Conservation (phyloP, 2,797 vertebrate species). For the Megalops cyprinoides region DNA sequence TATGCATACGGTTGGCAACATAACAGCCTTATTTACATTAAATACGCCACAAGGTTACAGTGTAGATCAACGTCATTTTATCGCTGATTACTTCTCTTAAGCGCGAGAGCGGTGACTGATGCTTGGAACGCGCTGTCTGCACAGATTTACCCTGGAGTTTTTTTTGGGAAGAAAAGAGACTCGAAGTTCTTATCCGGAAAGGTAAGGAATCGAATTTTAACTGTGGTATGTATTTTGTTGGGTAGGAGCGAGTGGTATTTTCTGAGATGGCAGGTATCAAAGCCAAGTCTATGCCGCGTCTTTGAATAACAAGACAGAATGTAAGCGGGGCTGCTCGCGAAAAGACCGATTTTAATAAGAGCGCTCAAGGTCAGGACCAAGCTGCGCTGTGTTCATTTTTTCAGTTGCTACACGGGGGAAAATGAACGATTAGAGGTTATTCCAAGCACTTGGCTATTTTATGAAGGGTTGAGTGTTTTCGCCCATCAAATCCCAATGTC, state of each 20-base stretch:
- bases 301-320: constrained; percentile 66
- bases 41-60: constrained; percentile 99
- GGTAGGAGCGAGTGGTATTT: constrained; percentile 38
- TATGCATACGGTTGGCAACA: constrained; percentile 92
- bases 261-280: constrained; percentile 70
- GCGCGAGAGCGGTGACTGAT: constrained; percentile 86
- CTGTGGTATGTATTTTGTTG: constrained; percentile 35
- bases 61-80: constrained; percentile 97
- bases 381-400: constrained; percentile 75
- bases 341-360: constrained; percentile 76
- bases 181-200: constrained; percentile 83
- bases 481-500: constrained; percentile 90
- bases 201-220: constrained; percentile 83
- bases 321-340: constrained; percentile 68
- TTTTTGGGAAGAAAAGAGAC: constrained; percentile 75
- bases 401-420: constrained; percentile 69
- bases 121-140: constrained; percentile 83
- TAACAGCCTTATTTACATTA: constrained; percentile 99
- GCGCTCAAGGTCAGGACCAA: constrained; percentile 91
- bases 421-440: constrained; percentile 82
- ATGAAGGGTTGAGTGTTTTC: constrained; percentile 83
- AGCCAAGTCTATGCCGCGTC: constrained; percentile 76
- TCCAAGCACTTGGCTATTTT: constrained; percentile 81
- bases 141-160: constrained; percentile 84
- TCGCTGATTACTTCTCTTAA: constrained; percentile 98